phyloP scores from a whole-genome alignment of 2,113 vertebrate genomes.

The Odocoileus virginianus region DNA sequence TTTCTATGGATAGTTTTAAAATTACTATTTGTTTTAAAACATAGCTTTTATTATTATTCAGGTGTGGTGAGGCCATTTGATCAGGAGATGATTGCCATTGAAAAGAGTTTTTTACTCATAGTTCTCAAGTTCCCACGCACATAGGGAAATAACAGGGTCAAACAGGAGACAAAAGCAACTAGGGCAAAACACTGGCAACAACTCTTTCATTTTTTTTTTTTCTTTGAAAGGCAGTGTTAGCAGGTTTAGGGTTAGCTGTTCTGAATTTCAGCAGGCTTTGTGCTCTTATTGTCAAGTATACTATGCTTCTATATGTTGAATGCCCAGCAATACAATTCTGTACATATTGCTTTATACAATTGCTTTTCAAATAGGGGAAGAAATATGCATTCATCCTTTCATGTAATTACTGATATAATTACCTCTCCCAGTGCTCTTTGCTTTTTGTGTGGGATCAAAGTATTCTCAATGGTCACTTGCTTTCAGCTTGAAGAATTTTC shows the following conservation, averaged over 20 bases:
- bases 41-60: background rate
- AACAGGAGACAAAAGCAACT: background rate
- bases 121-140: background rate
- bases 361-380: constrained; percentile 3
- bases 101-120: background rate
- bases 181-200: background rate
- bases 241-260: background rate
- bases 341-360: background rate
- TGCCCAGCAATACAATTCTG: background rate
- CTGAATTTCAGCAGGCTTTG: background rate
- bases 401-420: background rate
- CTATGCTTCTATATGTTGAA: background rate
- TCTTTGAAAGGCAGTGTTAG: background rate
- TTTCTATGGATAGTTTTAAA: background rate
- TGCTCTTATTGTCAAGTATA: background rate
- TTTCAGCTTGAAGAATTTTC: background rate
- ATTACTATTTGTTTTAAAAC: background rate
- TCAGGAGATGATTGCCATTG: background rate
- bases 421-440: background rate
- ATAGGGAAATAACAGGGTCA: background rate
- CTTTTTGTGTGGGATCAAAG: background rate
- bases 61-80: background rate
- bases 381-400: background rate
- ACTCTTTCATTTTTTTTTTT: background rate
- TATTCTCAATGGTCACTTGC: background rate